Evolutionary conservation across 92 coral and sea anemone genomes (phyloP).

Genomic region (Porites lobata): DNA sequence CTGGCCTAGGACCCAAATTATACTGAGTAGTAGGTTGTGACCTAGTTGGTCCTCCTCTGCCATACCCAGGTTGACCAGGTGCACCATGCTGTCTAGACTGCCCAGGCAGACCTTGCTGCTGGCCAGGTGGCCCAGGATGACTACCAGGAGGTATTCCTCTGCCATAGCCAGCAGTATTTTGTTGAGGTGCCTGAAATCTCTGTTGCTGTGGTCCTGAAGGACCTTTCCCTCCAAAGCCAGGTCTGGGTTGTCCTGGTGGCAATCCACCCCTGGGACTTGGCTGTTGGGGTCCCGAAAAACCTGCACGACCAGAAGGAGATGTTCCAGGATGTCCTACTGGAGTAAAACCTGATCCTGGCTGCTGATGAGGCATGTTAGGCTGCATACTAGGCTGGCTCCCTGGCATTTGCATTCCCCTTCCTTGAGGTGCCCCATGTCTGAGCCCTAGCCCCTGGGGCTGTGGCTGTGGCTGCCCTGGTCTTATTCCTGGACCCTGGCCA

Average conservation of each 20-base stretch:
- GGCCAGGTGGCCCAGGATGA: slow-evolving; percentile 74
- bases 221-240: slow-evolving; percentile 59
- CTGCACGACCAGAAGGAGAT: slow-evolving; percentile 25
- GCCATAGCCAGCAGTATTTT: slow-evolving; percentile 42
- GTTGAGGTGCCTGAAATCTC: slow-evolving; percentile 59
- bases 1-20: slow-evolving; percentile 36
- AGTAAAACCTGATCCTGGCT: slow-evolving; percentile 78
- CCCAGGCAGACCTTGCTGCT: slow-evolving; percentile 35
- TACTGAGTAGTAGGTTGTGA: slow-evolving; percentile 31
- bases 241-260: slow-evolving; percentile 59
- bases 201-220: slow-evolving; percentile 57
- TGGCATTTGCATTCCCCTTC: slow-evolving; percentile 73
- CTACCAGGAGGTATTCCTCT: slow-evolving; percentile 63
- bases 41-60: slow-evolving; percentile 31
- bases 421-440: slow-evolving; percentile 56
- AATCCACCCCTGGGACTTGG: slow-evolving; percentile 71
- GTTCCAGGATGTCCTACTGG: slow-evolving; percentile 50
- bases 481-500: slow-evolving; percentile 38
- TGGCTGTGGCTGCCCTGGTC: slow-evolving; percentile 32
- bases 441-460: slow-evolving; percentile 45
- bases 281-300: slow-evolving; percentile 66
- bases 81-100: slow-evolving; percentile 2
- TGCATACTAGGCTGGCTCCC: slow-evolving; percentile 75
- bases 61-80: slow-evolving; percentile 37
- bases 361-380: slow-evolving; percentile 74